Conservation (phyloP, 2,113 vertebrate species). For the Orcinus orca region DNA sequence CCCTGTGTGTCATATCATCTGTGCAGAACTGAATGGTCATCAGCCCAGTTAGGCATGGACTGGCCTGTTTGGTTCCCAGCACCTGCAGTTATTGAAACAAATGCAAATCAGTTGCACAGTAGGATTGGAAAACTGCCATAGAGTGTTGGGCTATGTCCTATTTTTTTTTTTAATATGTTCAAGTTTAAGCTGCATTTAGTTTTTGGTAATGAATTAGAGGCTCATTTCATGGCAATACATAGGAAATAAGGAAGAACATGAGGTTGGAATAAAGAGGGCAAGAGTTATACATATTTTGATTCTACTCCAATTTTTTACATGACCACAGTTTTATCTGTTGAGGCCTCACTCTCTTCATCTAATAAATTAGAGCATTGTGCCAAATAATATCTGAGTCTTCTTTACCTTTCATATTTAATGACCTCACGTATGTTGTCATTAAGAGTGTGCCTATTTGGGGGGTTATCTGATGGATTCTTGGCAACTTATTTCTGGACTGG, state of each 20-base stretch:
- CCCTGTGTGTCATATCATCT: not conserved
- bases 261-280: not conserved
- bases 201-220: not conserved
- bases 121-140: not conserved
- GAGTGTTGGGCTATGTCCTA: not conserved
- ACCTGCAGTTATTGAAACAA: slow-evolving; percentile 7
- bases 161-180: slow-evolving; percentile 9
- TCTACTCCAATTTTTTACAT: not conserved
- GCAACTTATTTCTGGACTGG: not conserved
- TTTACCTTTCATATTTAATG: slow-evolving; percentile 13
- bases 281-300: not conserved
- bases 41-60: not conserved
- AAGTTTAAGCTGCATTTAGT: not conserved
- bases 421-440: not conserved
- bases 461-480: not conserved
- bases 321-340: not conserved
- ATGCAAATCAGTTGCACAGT: not conserved
- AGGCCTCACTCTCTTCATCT: not conserved
- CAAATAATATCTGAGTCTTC: not conserved
- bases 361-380: not conserved
- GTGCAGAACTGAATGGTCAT: not conserved
- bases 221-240: not conserved
- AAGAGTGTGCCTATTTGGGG: not conserved
- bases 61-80: not conserved
- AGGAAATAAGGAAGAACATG: not conserved